Base-by-base conservation (phyloP, 2,888 invertebrate genomes). In the Desoria tigrina region DNA sequence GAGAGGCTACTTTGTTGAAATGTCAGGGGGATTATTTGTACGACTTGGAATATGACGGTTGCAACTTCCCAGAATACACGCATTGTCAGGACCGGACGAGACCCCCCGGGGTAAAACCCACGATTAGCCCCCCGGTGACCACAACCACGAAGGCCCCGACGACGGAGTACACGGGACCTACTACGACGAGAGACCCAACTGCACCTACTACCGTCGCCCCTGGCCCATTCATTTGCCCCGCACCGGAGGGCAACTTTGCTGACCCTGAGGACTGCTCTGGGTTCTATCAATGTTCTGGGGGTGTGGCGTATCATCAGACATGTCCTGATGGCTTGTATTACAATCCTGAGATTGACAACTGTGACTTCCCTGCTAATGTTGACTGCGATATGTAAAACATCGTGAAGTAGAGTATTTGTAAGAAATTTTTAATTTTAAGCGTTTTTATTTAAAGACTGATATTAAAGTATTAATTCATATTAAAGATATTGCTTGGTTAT, bases 311-410 rank as follows among this genome's bases (percentile, higher is more conserved):
- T 3, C 63, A 61, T 56, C 42, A 45, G 9, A 4, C n/a, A 2
- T 71, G 71, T 26, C 68, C 65, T 2, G 55, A 54, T 28, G 68
- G 65, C 1, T 32, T 71, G 4, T 65, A 68, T 45, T 71, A 65
- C 55, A 63, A 66, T 37, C 59, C 63, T 9, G 21, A 21, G 1
- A 23, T 49, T 0, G 26, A 24, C 18, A 27, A 50, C 1, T 71
- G 71, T 16, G 68, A 71, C 32, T 71, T 65, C 64, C 67, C 68
- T 3, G 65, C 50, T 45, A 42, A n/a, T 16, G 71, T 60, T 2
- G 57, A 55, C 27, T 71, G 71, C 37, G 55, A 57, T 9, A 11
- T 32, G 4, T 32, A 32, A 32, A n/a, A n/a, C n/a, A n/a, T n/a
- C n/a, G n/a, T n/a, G n/a, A n/a, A n/a, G n/a, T n/a, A n/a, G n/a